Conservation (phyloP, 2,113 vertebrate species). For the Microcebus lehilahytsara region DNA sequence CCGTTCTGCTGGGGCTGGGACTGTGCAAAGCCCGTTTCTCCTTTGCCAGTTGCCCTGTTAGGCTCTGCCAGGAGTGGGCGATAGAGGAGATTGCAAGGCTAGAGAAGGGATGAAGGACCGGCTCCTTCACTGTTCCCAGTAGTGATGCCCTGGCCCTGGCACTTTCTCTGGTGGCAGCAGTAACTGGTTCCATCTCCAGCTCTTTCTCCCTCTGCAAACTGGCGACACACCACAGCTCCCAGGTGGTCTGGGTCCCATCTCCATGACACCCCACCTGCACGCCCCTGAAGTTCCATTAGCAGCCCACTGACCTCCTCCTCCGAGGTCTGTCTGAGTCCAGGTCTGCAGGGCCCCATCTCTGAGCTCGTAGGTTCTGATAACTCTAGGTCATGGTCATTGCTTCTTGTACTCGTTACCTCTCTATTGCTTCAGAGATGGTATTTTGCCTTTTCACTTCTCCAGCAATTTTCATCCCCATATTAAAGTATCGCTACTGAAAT, state of each 20-base stretch:
- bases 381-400: neutral
- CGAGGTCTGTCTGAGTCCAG: no score
- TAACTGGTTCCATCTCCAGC: neutral
- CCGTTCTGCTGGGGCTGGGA: neutral
- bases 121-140: neutral
- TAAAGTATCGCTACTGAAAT: neutral
- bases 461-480: neutral
- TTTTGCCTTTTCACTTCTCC: neutral
- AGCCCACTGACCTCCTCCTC: no score
- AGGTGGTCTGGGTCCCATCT: neutral
- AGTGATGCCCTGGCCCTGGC: neutral
- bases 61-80: fast-evolving
- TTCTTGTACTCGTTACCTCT: neutral
- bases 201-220: neutral
- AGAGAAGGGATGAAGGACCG: neutral
- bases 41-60: neutral
- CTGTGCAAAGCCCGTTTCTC: neutral
- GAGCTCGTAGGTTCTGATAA: neutral
- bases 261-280: neutral
- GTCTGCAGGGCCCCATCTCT: no score
- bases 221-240: neutral
- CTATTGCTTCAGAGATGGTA: no score
- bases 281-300: no score
- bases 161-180: neutral
- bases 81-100: neutral